Base-by-base conservation (phyloP, 2,113 vertebrate species). In the Pampusana beccarii region DNA sequence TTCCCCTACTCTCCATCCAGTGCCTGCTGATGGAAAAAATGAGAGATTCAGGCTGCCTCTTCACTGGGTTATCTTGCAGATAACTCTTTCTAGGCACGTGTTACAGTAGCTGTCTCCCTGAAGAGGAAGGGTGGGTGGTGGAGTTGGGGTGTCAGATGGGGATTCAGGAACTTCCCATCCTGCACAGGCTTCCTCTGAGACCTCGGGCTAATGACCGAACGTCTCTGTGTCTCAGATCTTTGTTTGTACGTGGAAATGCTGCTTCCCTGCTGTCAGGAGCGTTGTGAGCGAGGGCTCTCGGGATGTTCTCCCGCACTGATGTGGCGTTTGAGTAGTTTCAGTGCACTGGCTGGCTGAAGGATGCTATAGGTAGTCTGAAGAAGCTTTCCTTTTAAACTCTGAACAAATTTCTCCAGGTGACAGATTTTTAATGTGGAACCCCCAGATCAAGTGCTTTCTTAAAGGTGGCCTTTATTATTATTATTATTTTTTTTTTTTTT, bases 241-340 rank as follows among this genome's bases (percentile, higher is more conserved):
- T 1, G 0, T 66, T 81, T 10, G 12, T 36, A 19, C 17, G 5
- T 38, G 42, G 62, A 62, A 67, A 20, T 62, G 48, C 24, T 3
- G 3, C 33, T 62, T 67, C 36, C 53, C 65, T 78, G 28, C 67
- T 78, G 42, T 67, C 50, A 48, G 54, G 60, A 82, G 4, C 25
- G 4, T 19, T 4, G 18, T 51, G 65, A 57, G 48, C 0, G 0
- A 6, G 19, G 10, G 9, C 20, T 48, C 13, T 73, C 8, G 4
- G 24, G 66, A 14, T 48, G 50, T 10, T 46, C 23, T 92, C 31
- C 61, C n/a, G 15, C 25, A 14, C 10, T 21, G 50, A 34, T 75
- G 17, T 8, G 8, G 2, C 53, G 21, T 77, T 75, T 42, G 28
- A 44, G 53, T 75, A 69, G 23, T 57, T 48, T 80, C 28, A 3